Evolutionary conservation across 2,888 invertebrate genomes (phyloP).

Genomic region (Eupithecia tripunctaria): DNA sequence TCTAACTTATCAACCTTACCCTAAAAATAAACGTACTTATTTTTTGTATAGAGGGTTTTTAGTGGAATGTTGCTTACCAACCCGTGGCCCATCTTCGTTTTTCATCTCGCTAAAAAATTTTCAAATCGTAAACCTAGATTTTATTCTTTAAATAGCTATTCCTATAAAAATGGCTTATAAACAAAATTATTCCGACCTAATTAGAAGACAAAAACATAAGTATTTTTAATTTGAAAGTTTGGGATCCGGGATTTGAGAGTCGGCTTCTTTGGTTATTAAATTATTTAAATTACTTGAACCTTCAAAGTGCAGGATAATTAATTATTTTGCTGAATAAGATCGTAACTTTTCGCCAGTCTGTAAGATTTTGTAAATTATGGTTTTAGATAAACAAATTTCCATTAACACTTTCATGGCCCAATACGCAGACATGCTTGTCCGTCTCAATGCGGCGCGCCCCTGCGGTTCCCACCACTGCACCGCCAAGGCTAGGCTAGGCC

Average conservation of each 20-base stretch:
- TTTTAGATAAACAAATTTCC: neutral
- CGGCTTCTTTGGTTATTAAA: slow-evolving; percentile 69
- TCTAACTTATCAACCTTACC: too few species aligned
- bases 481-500: too few species aligned
- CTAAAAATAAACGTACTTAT: too few species aligned
- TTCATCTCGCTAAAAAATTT: too few species aligned
- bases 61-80: too few species aligned
- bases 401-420: too few species aligned
- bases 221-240: neutral
- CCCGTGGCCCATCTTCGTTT: too few species aligned
- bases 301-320: slow-evolving; percentile 67
- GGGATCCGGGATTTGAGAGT: slow-evolving; percentile 45
- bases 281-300: slow-evolving; percentile 68
- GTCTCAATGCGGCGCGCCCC: too few species aligned
- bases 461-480: too few species aligned
- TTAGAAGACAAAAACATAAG: neutral
- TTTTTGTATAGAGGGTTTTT: too few species aligned
- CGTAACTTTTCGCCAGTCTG: slow-evolving; percentile 15
- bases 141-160: neutral
- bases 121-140: too few species aligned
- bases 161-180: neutral
- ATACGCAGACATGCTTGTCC: too few species aligned
- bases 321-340: slow-evolving; percentile 68
- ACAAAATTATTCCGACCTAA: neutral
- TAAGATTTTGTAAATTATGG: neutral